Evolutionary conservation across 2,113 vertebrate genomes (phyloP).

Genomic region (Thermophis baileyi): DNA sequence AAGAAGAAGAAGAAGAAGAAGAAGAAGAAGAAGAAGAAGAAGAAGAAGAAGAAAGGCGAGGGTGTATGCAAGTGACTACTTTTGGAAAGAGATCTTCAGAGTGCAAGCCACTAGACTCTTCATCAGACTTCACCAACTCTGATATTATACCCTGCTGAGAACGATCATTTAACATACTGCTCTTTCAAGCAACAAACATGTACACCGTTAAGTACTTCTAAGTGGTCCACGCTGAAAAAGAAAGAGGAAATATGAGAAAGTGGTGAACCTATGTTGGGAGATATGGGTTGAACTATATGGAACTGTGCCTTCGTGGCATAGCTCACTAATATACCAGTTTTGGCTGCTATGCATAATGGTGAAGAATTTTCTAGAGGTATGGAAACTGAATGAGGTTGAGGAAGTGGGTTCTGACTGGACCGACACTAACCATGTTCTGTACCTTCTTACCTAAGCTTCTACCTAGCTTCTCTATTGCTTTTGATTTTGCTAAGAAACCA

Average conservation of each 20-base stretch:
- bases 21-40: too few relatives aligned
- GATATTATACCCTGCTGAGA: not conserved
- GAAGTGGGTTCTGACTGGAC: not conserved
- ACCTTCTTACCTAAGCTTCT: not conserved
- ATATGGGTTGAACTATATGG: not conserved
- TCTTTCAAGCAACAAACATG: not conserved
- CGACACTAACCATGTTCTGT: not conserved
- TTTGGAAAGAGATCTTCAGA: not conserved
- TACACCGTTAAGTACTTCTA: not conserved
- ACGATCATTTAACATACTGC: not conserved
- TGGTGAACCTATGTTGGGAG: not conserved
- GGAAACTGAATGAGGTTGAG: not conserved
- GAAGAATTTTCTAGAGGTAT: too few relatives aligned
- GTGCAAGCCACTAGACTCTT: not conserved
- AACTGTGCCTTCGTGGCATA: not conserved
- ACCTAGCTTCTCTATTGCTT: not conserved
- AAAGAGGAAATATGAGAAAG: not conserved
- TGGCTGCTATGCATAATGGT: not conserved
- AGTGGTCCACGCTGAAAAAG: not conserved
- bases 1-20: not conserved
- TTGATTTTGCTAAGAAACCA: not conserved
- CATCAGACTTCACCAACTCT: not conserved
- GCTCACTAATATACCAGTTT: not conserved
- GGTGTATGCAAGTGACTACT: not conserved
- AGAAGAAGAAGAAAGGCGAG: not conserved